Evolutionary conservation across 64 coral and sea anemone species (phyloP).

Genomic region (Porites lutea): DNA sequence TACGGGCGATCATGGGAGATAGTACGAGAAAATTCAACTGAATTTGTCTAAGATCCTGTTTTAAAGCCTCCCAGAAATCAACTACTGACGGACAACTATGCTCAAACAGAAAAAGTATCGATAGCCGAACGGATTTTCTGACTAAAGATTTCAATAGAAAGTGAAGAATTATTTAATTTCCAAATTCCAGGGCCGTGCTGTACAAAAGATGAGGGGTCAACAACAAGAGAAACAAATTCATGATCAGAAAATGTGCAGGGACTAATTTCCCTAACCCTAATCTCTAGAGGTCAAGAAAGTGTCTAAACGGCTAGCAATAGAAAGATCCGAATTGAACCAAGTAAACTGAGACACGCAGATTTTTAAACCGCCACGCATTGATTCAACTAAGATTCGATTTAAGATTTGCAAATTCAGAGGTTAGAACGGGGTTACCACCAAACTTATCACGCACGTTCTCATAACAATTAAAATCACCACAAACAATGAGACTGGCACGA

Average conservation of each 20-base stretch:
- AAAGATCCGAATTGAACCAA: no score
- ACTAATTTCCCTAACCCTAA: background rate
- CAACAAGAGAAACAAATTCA: background rate
- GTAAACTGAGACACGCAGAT: no score
- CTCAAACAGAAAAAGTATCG: background rate
- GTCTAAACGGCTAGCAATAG: no score
- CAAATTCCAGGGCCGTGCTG: background rate
- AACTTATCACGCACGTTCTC: no score
- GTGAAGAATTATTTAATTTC: background rate
- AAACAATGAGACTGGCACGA: background rate
- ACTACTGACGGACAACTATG: background rate
- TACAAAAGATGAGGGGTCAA: background rate
- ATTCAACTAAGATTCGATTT: no score
- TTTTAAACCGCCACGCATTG: no score
- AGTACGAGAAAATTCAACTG: background rate
- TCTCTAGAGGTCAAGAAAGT: no score
- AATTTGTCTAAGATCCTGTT: background rate
- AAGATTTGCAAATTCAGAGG: no score
- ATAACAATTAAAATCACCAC: background rate
- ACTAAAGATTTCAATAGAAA: background rate
- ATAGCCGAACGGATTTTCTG: background rate
- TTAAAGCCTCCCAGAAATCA: background rate
- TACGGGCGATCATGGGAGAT: no score
- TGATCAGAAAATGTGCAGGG: conserved; percentile 34
- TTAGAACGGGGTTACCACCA: no score